Conservation (phyloP, 2,888 invertebrate genomes). For the Horisme vitalbata region DNA sequence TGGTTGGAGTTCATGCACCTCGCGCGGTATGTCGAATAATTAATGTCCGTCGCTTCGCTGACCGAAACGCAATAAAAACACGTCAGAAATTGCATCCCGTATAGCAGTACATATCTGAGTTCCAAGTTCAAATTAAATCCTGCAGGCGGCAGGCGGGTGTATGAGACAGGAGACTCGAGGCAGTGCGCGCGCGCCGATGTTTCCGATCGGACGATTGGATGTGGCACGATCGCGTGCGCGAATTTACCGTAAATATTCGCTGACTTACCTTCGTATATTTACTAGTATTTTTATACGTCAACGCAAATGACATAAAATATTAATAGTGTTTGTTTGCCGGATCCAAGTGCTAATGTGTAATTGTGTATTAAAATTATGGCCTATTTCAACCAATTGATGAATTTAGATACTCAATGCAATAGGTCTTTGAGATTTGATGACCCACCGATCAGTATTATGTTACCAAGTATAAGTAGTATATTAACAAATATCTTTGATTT, state of each 20-base stretch:
- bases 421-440: conserved; percentile 11
- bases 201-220: conserved; percentile 61
- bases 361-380: background rate
- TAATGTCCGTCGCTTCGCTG: conserved; percentile 48
- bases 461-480: no score
- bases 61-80: conserved; percentile 63
- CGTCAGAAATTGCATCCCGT: conserved; percentile 61
- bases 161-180: conserved; percentile 26
- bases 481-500: no score
- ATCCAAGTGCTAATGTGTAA: background rate
- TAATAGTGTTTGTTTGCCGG: conserved; percentile 2
- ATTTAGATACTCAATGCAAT: conserved; percentile 5
- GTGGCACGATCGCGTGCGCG: conserved; percentile 51
- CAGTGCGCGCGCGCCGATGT: conserved; percentile 71
- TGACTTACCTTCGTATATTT: conserved; percentile 3
- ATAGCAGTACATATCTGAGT: conserved; percentile 39
- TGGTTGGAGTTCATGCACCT: conserved; percentile 56
- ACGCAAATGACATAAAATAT: background rate
- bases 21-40: conserved; percentile 57
- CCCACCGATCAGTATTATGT: conserved; percentile 5
- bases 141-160: conserved; percentile 40
- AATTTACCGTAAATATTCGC: conserved; percentile 46
- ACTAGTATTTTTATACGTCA: background rate
- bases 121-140: conserved; percentile 69
- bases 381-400: conserved; percentile 14